A percentile compares a stretch with the other conserved stretches of the same genome.
Conservation (phyloP, 1,140 invertebrate genomes). For the Hycleus cichorii region DNA sequence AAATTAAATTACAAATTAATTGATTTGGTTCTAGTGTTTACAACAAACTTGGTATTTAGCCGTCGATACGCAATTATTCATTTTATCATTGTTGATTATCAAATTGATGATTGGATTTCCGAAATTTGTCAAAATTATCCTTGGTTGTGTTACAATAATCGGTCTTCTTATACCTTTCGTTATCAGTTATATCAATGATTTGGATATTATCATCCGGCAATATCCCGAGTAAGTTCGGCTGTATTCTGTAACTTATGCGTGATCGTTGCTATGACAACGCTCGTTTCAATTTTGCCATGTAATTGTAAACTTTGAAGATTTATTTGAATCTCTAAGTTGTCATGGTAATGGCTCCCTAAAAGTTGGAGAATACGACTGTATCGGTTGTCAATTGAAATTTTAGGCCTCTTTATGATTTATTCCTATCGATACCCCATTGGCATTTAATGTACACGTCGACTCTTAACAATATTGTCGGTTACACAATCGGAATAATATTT, state of each 20-base stretch:
- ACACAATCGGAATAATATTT: conserved; percentile 24
- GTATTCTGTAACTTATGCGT: background rate
- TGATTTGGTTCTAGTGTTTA: conserved; percentile 36
- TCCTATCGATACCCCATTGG: conserved; percentile 6
- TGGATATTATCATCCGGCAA: conserved; percentile 24
- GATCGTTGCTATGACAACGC: too few species aligned
- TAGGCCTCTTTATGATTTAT: conserved; percentile 7
- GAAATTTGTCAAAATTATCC: conserved; percentile 18
- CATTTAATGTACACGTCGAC: conserved; percentile 15
- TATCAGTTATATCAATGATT: conserved; percentile 21
- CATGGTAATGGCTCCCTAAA: too few species aligned
- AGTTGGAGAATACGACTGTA: too few species aligned
- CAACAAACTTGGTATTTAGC: conserved; percentile 42
- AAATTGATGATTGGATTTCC: conserved; percentile 18
- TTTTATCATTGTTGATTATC: conserved; percentile 35
- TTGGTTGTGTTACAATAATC: conserved; percentile 16
- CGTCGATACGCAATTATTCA: conserved; percentile 41
- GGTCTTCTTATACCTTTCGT: conserved; percentile 20
- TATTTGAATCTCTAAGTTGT: too few species aligned
- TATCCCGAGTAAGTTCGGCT: conserved; percentile 29
- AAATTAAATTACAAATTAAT: conserved; percentile 1
- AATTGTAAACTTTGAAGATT: conserved; percentile 15
- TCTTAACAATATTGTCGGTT: conserved; percentile 25
- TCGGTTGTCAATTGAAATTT: background rate
- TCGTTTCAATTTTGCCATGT: background rate